Evolutionary conservation across 2,797 vertebrate species (phyloP).

Genomic region (Urocyon cinereoargenteus): DNA sequence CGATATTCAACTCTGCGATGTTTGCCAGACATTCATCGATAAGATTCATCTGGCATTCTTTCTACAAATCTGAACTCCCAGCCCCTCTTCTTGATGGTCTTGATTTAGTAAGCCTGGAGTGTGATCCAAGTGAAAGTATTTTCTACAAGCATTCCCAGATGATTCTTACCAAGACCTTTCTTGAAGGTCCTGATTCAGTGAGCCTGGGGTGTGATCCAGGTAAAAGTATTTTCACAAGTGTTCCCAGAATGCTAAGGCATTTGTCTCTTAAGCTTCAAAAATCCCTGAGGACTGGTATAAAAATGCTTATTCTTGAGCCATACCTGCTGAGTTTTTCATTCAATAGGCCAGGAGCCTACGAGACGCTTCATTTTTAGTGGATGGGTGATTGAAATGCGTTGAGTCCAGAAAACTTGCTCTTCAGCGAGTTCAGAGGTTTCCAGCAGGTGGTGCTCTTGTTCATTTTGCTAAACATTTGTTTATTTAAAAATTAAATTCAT

Average conservation of each 20-base stretch:
- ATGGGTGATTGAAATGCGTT: background rate
- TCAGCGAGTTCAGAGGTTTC: background rate
- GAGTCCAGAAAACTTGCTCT: background rate
- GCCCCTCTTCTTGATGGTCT: background rate
- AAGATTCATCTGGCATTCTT: background rate
- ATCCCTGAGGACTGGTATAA: background rate
- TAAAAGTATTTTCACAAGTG: background rate
- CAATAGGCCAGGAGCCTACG: background rate
- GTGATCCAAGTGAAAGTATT: background rate
- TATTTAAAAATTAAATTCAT: background rate
- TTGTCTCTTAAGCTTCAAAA: background rate
- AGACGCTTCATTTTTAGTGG: slow-evolving; percentile 2
- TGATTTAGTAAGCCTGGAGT: background rate
- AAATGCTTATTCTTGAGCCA: background rate
- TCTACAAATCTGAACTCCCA: background rate
- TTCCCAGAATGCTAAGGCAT: background rate
- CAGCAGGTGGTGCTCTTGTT: slow-evolving; percentile 54
- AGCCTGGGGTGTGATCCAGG: background rate
- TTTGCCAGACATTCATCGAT: background rate
- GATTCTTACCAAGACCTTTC: background rate
- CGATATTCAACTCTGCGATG: background rate
- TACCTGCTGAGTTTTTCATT: background rate
- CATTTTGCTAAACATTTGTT: background rate
- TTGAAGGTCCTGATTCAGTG: background rate
- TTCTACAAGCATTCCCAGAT: background rate